Evolutionary conservation across 2,113 vertebrate genomes (phyloP), one percentile per base, ranked within the genome.

Genomic region (Silurus meridionalis): DNA sequence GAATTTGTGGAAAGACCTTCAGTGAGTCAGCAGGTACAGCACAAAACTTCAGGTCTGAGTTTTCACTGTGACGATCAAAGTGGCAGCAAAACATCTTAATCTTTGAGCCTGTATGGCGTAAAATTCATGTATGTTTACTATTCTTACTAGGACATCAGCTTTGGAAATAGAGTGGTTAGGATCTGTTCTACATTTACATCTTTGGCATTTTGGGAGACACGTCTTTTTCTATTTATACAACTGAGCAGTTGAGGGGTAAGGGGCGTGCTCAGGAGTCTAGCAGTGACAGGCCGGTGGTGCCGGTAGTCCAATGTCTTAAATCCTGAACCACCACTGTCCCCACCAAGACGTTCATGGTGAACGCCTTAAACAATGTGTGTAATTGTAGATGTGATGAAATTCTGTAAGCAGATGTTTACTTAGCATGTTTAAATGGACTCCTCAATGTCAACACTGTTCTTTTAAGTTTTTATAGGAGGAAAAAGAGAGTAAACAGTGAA

Each of bases 1-100:
- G 80, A 37, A 88, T 66, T 88, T 80, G 86, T 84, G 80, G 55
- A 80, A 87, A 89, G 89, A 91, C 91, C 89, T 90, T 84, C 86
- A 89, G 85, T 80, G 83, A 74, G 53, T 74, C 28, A 84, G 66
- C 4, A 5, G n/a, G 25, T 63, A 6, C 23, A 53, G 58, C 17
- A 46, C 25, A 72, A 52, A 83, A 63, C 57, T 71, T 63, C 64
- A 72, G 19, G 17, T 37, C 60, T 82, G 37, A 85, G 2, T 87
- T 84, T 83, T 84, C 17, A 15, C 78, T 75, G 37, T 74, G 57
- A 60, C 4, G 21, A 82, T 19, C n/a, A 71, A 82, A 74, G 57
- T 14, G 79, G 66, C 25, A 48, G 50, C 63, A 63, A 71, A 61
- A 69, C n/a, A n/a, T 25, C 57, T 67, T 52, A 52, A 66, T 82